Evolutionary conservation across 2,797 vertebrate genomes (phyloP), one percentile per base, ranked within the genome.

Genomic region (Xiphophorus birchmanni): DNA sequence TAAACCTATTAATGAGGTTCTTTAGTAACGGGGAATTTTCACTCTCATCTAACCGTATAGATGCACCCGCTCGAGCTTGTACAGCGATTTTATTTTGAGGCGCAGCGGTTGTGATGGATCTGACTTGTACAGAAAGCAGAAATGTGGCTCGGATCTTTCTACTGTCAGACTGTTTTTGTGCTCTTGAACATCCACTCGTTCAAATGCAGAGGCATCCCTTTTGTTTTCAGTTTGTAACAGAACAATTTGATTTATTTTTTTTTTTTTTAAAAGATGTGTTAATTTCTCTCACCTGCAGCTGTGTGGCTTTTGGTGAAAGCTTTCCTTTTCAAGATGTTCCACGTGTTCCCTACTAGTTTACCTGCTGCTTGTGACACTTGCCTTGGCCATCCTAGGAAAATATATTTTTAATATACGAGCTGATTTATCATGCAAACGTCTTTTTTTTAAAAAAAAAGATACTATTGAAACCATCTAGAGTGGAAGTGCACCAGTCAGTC

Each of bases 31-130:
- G 72, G 84, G 84, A 84, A 82, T 82, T 87, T 84, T 89, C 69
- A 45, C 26, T 45, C 26, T 56, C 23, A 26, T 44, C 42, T 71
- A n/a, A 44, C 10, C 1, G 11, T 71, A 45, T 29, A 90, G 92
- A 89, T 81, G 77, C 82, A 87, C 89, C 91, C 87, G 84, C 88
- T 90, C 77, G 77, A 88, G 78, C 81, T 88, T 90, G 91, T 93
- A 88, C 87, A 92, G 82, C 76, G 85, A 87, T 8, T 67, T 72
- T 45, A 72, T 72, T 78, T 86, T 84, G 80, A 81, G 80, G 73
- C 81, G 73, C 88, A 81, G 90, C 65, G 87, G 90, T 81, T 85
- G 88, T 77, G 84, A 80, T 71, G 18, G 83, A 84, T 89, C 82
- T 5, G 86, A 82, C 84, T 90, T 76, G 87, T 91, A 87, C 87